phyloP scores from a whole-genome alignment of 2,888 invertebrate genomes.

The Heliconius hortense region DNA sequence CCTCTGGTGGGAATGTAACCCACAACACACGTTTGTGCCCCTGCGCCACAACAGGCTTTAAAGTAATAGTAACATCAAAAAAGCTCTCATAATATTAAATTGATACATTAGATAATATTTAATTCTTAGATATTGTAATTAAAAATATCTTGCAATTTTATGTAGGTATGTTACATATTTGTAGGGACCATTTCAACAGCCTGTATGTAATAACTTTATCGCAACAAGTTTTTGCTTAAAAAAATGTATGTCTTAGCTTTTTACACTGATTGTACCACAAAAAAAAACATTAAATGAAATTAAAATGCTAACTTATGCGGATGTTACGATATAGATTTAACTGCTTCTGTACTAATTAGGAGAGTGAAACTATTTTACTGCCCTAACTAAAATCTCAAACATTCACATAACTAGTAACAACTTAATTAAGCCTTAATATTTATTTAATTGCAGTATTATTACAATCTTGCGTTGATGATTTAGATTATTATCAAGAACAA shows the following conservation, averaged over 20 bases:
- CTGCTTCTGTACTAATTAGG: conserved; percentile 40
- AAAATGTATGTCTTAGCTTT: conserved; percentile 4
- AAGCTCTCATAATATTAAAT: background rate
- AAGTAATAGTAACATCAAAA: background rate
- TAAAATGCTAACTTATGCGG: conserved; percentile 34
- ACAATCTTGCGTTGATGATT: conserved; percentile 50
- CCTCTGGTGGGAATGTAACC: too few relatives aligned
- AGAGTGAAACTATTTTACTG: conserved; percentile 39
- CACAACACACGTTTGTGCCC: too few relatives aligned
- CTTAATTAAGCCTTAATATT: conserved; percentile 53
- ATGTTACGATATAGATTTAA: conserved; percentile 40
- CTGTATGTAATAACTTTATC: background rate
- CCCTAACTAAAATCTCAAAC: conserved; percentile 36
- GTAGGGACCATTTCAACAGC: background rate
- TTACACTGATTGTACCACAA: background rate
- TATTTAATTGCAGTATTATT: conserved; percentile 51
- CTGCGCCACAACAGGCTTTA: too few relatives aligned
- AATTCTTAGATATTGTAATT: background rate
- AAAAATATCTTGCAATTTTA: background rate
- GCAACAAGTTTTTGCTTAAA: conserved; percentile 11
- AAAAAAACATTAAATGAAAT: conserved; percentile 20
- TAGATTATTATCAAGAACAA: conserved; percentile 52
- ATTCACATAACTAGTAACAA: conserved; percentile 43
- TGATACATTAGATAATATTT: background rate
- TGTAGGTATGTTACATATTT: background rate